Evolutionary conservation across 2,113 vertebrate species (phyloP).

Genomic region (Gasterosteus nipponicus): DNA sequence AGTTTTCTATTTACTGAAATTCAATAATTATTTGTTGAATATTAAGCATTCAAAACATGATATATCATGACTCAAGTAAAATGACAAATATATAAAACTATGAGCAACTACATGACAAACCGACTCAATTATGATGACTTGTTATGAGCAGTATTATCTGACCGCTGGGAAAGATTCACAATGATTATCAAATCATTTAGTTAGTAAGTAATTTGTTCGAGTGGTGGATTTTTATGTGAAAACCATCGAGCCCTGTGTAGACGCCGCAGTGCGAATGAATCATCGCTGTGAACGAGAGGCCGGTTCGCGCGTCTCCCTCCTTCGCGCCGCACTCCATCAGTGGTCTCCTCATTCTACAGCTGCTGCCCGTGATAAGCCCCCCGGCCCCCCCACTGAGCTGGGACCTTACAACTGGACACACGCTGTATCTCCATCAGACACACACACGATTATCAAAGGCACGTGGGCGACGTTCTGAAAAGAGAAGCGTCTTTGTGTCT

Average conservation of each 20-base stretch:
- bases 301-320: conserved; percentile 23
- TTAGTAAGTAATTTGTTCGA: not conserved
- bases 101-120: no score
- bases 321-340: conserved; percentile 53
- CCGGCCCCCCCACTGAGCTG: conserved; percentile 56
- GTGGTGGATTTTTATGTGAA: not conserved
- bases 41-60: not conserved
- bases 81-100: no score
- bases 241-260: not conserved
- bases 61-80: not conserved
- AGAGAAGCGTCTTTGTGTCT: conserved; percentile 35
- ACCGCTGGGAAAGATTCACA: not conserved
- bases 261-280: not conserved
- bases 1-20: not conserved
- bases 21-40: no score
- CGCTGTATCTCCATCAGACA: conserved; percentile 59
- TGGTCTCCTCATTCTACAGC: conserved; percentile 70
- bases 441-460: conserved; percentile 66
- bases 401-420: conserved; percentile 64
- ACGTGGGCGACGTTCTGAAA: conserved; percentile 31
- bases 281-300: conserved; percentile 12
- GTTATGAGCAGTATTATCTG: not conserved
- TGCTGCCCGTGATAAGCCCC: conserved; percentile 57
- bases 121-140: not conserved
- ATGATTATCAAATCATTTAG: not conserved